These are phyloP conservation scores for Microchrysa polita DNA, from an alignment of 2,888 invertebrate genomes.

Conservation along the genomic window DNA sequence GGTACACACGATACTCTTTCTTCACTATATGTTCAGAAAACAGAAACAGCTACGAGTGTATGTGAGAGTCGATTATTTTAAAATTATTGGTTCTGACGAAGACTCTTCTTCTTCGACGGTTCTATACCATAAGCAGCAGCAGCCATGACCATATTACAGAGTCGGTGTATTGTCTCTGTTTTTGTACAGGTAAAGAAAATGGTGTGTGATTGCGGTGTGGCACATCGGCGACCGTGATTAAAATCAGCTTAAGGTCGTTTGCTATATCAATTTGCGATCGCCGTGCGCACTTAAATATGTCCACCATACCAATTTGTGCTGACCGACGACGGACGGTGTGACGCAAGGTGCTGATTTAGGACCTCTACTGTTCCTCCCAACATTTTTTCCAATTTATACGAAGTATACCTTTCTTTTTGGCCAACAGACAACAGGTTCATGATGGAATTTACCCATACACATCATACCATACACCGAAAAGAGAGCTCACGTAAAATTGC, in stretches of 20 bases:
- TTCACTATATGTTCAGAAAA: too few relatives aligned
- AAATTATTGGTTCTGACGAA: slow-evolving; percentile 25
- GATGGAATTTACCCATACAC: slow-evolving; percentile 20
- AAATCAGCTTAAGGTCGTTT: slow-evolving; percentile 10
- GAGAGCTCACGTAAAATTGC: neutral
- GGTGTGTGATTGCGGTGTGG: slow-evolving; percentile 11
- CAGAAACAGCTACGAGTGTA: neutral
- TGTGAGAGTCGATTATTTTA: slow-evolving; percentile 16
- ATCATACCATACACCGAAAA: too few relatives aligned
- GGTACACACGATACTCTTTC: too few relatives aligned
- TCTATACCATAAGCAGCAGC: slow-evolving; percentile 5
- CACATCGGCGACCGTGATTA: neutral
- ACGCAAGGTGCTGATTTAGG: neutral
- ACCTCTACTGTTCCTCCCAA: neutral
- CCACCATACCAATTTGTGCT: neutral
- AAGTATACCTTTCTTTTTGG: neutral
- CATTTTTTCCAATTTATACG: too few relatives aligned
- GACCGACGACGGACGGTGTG: neutral
- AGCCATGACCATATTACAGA: neutral
- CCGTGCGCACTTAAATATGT: neutral
- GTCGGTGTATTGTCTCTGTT: too few relatives aligned
- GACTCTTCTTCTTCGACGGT: slow-evolving; percentile 18
- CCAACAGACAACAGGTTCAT: slow-evolving; percentile 3
- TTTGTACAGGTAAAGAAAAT: slow-evolving; percentile 6
- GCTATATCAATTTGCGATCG: neutral